These are phyloP conservation scores for Gadopsis marmoratus DNA, from an alignment of 2,797 vertebrate genomes.

Conservation along the genomic window DNA sequence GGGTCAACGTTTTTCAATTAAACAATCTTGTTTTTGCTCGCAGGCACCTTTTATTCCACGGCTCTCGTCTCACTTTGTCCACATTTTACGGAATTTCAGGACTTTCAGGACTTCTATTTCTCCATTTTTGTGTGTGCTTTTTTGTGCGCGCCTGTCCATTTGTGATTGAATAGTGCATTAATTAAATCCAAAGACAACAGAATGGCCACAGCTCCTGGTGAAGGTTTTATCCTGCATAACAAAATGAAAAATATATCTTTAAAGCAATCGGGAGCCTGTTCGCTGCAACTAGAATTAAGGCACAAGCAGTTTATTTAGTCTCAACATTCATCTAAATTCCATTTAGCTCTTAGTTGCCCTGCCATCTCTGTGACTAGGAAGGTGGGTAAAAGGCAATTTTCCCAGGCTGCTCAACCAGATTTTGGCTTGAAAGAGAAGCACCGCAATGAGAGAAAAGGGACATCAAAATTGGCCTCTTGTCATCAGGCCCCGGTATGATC, in stretches of 20 bases:
- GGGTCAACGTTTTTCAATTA: conserved; percentile 83
- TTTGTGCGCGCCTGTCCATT: conserved; percentile 45
- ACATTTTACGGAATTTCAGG: conserved; percentile 19
- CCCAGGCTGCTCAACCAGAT: conserved; percentile 81
- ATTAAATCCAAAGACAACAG: conserved; percentile 68
- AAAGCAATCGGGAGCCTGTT: conserved; percentile 59
- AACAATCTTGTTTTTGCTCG: conserved; percentile 76
- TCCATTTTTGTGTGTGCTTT: conserved; percentile 15
- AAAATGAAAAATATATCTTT: conserved; percentile 33
- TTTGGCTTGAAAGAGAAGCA: conserved; percentile 82
- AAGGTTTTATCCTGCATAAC: conserved; percentile 66
- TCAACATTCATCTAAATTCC: conserved; percentile 58
- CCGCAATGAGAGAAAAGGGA: conserved; percentile 83
- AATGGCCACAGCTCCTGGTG: conserved; percentile 47
- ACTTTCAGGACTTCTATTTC: not conserved
- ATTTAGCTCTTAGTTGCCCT: conserved; percentile 58
- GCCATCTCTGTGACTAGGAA: conserved; percentile 61
- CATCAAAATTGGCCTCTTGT: conserved; percentile 87
- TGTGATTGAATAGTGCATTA: conserved; percentile 59
- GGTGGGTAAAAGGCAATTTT: conserved; percentile 78
- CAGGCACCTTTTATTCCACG: conserved; percentile 57
- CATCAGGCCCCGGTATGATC: conserved; percentile 84
- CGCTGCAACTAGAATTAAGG: conserved; percentile 32
- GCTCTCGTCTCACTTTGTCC: conserved; percentile 31
- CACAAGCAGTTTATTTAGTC: conserved; percentile 55